phyloP scores from a whole-genome alignment of 2,797 vertebrate species.

The Urophycis tenuis region DNA sequence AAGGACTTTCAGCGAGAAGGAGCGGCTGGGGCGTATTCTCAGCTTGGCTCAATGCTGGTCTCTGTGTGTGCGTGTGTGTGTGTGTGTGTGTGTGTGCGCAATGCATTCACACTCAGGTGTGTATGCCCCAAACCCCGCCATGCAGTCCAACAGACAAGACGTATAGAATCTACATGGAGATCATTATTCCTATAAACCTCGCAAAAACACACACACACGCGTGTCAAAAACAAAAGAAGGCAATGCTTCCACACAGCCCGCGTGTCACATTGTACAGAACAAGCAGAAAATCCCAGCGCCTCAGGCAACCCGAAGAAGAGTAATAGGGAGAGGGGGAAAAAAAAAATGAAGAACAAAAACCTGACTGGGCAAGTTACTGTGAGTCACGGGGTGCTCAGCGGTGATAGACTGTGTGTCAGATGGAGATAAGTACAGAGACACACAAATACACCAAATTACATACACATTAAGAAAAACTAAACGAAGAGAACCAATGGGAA shows the following conservation, averaged over 20 bases:
- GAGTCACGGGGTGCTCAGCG: constrained; percentile 38
- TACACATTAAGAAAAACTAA: neutral
- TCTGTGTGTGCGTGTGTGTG: no score
- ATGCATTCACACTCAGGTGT: no score
- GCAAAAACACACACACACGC: constrained; percentile 18
- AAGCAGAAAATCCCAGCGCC: constrained; percentile 18
- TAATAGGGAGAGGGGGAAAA: neutral
- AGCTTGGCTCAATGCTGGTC: neutral
- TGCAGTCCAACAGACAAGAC: neutral
- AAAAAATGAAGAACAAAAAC: constrained; percentile 6
- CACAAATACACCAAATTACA: constrained; percentile 17
- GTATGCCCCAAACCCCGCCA: no score
- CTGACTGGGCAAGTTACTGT: constrained; percentile 49
- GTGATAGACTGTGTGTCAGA: constrained; percentile 12
- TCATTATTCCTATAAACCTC: no score
- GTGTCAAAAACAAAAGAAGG: neutral
- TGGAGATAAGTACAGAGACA: neutral
- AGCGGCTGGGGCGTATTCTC: neutral
- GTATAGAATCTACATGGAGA: no score
- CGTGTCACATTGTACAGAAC: neutral
- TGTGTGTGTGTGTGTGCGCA: no score
- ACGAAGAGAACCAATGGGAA: neutral
- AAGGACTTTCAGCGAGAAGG: neutral
- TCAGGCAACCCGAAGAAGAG: constrained; percentile 30
- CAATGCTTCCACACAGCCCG: neutral